Base-by-base conservation (phyloP, 2,888 invertebrate genomes). In the Drosophila kambysellisi region DNA sequence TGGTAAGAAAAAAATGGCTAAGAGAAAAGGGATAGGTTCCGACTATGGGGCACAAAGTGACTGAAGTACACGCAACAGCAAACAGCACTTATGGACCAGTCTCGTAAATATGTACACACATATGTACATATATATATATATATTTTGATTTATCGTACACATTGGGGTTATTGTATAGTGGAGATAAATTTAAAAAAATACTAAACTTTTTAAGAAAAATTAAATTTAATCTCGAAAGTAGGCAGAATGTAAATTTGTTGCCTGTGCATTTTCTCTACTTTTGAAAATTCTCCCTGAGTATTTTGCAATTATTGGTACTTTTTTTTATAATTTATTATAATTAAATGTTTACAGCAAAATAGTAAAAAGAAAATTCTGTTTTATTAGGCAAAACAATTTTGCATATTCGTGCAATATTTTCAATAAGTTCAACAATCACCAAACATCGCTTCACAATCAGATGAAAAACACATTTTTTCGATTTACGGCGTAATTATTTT, bases 61-160 rank as follows among this genome's bases (percentile, higher is more conserved):
- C 43, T 30, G 32, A 11, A 29, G 59, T 46, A 51, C 82, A 82
- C 71, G 82, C 85, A 84, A 79, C 64, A 70, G 60, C 58, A 65
- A 61, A 69, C 56, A 82, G 52, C 76, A 79, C 79, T 74, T 72
- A 79, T 59, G 51, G 52, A 32, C 20, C 52, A 60, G 51, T 17
- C 58, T 8, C 50, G 20, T 52, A 17, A 66, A 37, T 46, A 48
- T 46, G 37, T 17, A 12, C 25, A 59, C 50, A 20, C 25, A 52
- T 62, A n/a, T 33, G 35, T 35, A 60, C 20, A 64, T 35, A 2
- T 52, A 8, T 52, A 32, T 32, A 25, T 25, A 25, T 25, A 25
- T 25, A 25, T 25, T 2, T 25, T 25, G 1, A 25, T 25, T 25
- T 25, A 25, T 33, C 33, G 17, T 29, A 41, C 37, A 50, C 20